Evolutionary conservation across 2,888 invertebrate genomes (phyloP), one percentile per base, ranked within the genome.

Genomic region (Hyposoter didymator): DNA sequence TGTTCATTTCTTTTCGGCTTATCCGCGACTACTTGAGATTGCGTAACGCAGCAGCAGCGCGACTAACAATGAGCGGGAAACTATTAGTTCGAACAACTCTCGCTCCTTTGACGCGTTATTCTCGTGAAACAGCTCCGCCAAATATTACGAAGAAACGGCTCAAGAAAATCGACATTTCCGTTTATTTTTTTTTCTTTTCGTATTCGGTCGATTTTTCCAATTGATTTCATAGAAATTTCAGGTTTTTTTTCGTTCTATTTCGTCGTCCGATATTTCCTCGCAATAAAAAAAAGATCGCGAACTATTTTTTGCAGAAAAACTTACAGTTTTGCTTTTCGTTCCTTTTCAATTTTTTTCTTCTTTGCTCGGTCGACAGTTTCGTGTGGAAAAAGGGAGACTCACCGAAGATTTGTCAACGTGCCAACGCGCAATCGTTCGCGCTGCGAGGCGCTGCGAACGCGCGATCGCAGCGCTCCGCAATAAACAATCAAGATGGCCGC

Each of bases 401-500:
- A n/a, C 8, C 7, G 7, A 19, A 49, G n/a, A 8, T 52, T 52
- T 52, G 22, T 22, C 55, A 55, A 8, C 22, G 55, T 55, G 22
- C 7, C 55, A 28, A 28, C 5, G 12, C 47, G 47, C n/a, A n/a
- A 55, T 10, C 22, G 5, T 12, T 10, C 10, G n/a, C 17, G 47
- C n/a, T n/a, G n/a, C n/a, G n/a, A n/a, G n/a, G n/a, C n/a, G n/a
- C n/a, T n/a, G n/a, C n/a, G n/a, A 1, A 14, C 28, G 59, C 59
- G 59, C 59, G 39, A 39, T 59, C 28, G 28, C 1, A 28, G 28
- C 59, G 22, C 55, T 55, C 5, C 3, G 2, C 22, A 55, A 12
- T 12, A 55, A 55, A 55, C 55, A 55, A 55, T 22, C 55, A 55
- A 55, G 12, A 55, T 55, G 55, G 55, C 22, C 22, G 55, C 55